Evolutionary conservation across 2,113 vertebrate species (phyloP), one percentile per base, ranked within the genome.

Genomic region (Colistium nudipinnis): DNA sequence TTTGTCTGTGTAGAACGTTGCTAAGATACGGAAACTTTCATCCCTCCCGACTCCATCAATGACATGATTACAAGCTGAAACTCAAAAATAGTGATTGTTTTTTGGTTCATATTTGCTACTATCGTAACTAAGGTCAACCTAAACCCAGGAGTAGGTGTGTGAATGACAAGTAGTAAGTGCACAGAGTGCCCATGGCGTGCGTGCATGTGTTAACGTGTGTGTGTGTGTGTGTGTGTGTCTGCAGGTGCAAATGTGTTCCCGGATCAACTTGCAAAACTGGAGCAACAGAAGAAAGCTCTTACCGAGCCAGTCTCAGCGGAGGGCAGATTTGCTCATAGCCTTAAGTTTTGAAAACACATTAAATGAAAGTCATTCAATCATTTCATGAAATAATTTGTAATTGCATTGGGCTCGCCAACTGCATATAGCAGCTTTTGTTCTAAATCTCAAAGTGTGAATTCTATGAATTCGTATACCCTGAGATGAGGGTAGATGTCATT

Each of bases 351-450:
- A 76, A 81, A 74, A 44, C 17, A 43, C 6, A 12, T 10, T 79
- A 81, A 82, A 71, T 81, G 53, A 81, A 81, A 83, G 68, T 66
- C 48, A 71, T 79, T 78, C 67, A 76, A 80, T 81, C 59, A 70
- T 78, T 77, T 77, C 51, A 71, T 67, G 74, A 76, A 81, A 73
- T 63, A 74, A 79, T 76, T 28, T 66, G 53, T 73, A 65, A 84
- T 79, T 84, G 68, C 48, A 6, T 48, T 4, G 16, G 33, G 33
- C 30, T 67, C 24, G 2, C 52, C 64, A 44, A 22, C 30, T 20
- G 47, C 56, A 10, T 19, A 7, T 19, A 7, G 31, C 33, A 10
- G 65, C 73, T 82, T 82, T 87, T 86, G 80, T 85, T 62, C 51
- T 59, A 78, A 70, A 64, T 70, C 71, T 80, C 66, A 7, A 35